Percentiles rank a stretch among this genome's conserved stretches.
Evolutionary conservation across 2,113 vertebrate genomes (phyloP).

Genomic region (Sceloporus tristichus): DNA sequence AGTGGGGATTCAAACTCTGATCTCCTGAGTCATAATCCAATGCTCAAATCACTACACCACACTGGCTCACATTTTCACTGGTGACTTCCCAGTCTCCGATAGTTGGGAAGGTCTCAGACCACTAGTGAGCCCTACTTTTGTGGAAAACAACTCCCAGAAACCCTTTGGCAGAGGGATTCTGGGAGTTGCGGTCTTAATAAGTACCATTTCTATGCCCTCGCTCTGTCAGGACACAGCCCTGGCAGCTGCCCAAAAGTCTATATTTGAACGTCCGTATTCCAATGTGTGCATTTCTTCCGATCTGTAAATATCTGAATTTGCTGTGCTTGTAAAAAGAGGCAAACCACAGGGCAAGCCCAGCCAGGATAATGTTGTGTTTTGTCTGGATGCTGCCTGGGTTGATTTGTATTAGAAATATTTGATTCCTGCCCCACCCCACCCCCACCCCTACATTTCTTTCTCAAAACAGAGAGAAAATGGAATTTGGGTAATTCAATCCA

Average conservation of each 20-base stretch:
- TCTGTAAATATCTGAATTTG: constrained; percentile 71
- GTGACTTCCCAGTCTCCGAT: too few relatives aligned
- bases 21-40: too few relatives aligned
- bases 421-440: constrained; percentile 52
- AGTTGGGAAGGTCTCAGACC: too few relatives aligned
- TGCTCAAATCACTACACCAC: too few relatives aligned
- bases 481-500: constrained; percentile 69
- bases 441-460: background rate
- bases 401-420: constrained; percentile 72
- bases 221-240: too few relatives aligned
- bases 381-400: constrained; percentile 49
- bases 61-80: too few relatives aligned
- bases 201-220: too few relatives aligned
- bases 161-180: too few relatives aligned
- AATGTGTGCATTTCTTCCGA: constrained; percentile 61
- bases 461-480: constrained; percentile 20
- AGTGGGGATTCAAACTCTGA: too few relatives aligned
- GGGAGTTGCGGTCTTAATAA: too few relatives aligned
- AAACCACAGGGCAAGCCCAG: constrained; percentile 56
- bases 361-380: constrained; percentile 44
- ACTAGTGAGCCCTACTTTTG: too few relatives aligned
- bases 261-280: constrained; percentile 35
- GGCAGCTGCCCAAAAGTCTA: background rate
- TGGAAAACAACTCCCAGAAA: too few relatives aligned
- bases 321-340: constrained; percentile 54